Evolutionary conservation across 2,888 invertebrate genomes (phyloP), one percentile per base, ranked within the genome.

Genomic region (Heteromyza rotundicornis): DNA sequence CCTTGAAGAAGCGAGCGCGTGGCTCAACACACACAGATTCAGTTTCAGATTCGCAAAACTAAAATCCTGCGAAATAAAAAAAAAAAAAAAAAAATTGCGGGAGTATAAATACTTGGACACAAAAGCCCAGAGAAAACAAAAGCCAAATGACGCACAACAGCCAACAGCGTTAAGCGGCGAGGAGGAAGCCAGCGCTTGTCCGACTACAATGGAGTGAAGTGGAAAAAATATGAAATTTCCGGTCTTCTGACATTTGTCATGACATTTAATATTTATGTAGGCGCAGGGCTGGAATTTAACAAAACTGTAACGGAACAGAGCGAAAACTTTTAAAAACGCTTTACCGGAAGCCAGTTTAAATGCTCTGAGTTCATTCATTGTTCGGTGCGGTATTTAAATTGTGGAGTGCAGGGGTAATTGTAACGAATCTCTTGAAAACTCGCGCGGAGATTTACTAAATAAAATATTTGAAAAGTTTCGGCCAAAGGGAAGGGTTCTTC

Each of bases 191-290:
- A n/a, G 19, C 17, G 47, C 2, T 7, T 40, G 14, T 40, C 40
- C 16, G 40, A 40, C n/a, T n/a, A n/a, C n/a, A n/a, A 27, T 27
- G 27, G 8, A 47, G 47, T 47, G 47, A 19, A 5, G 19, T 40
- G 14, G 24, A 59, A 36, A 50, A 24, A 57, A 57, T 57, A 57
- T 57, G 57, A 57, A 32, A 35, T 57, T 57, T 47, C 19, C 50
- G 35, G 20, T 50, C 47, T 50, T 32, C 14, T 50, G 57, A 50
- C 57, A 49, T 57, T 57, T 57, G 49, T 50, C 20, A 50, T 57
- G 57, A 57, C 49, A 50, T 57, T 57, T 57, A 40, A 56, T 1
- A 56, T 17, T 22, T 2, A 44, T 32, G n/a, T 56, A 2, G 20
- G 17, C 24, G 32, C 24, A 50, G 23, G 19, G 44, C 44, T n/a